Percentiles rank a stretch among this genome's conserved stretches.
phyloP scores from a whole-genome alignment of 2,888 invertebrate genomes.

The Rhabditophanes sp. region DNA sequence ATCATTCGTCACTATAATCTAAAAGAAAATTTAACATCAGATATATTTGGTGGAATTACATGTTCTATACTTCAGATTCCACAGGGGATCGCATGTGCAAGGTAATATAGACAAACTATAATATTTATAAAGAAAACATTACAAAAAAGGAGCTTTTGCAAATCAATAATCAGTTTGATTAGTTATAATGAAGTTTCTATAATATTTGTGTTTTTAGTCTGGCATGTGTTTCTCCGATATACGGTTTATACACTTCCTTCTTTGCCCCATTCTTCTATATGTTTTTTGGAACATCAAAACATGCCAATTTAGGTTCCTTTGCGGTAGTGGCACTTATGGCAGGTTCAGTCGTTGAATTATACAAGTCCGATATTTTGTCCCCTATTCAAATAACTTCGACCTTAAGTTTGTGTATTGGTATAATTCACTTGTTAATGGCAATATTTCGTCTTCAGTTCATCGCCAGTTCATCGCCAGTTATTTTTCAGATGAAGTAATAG shows the following conservation, averaged over 20 bases:
- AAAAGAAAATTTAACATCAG: conserved; percentile 54
- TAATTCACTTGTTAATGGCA: conserved; percentile 59
- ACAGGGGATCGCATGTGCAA: conserved; percentile 54
- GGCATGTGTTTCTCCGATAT: conserved; percentile 47
- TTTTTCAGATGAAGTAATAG: conserved; percentile 45
- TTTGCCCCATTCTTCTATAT: conserved; percentile 73
- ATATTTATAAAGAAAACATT: too few species aligned
- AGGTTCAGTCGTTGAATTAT: conserved; percentile 20
- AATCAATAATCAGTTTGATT: too few species aligned
- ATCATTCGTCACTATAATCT: conserved; percentile 43
- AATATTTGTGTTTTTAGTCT: too few species aligned
- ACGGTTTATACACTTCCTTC: conserved; percentile 66
- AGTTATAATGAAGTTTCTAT: too few species aligned
- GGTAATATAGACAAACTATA: too few species aligned
- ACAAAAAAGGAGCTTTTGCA: too few species aligned
- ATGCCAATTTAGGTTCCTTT: conserved; percentile 44
- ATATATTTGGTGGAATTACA: conserved; percentile 67
- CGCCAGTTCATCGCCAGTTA: too few species aligned
- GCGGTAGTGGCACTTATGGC: conserved; percentile 73
- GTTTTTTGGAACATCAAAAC: conserved; percentile 44
- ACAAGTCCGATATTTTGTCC: conserved; percentile 5
- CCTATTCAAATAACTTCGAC: conserved; percentile 59
- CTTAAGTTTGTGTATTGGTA: conserved; percentile 54
- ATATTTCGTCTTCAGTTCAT: conserved; percentile 51
- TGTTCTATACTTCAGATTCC: conserved; percentile 81